A percentile compares a stretch with the other conserved stretches of the same genome.
Evolutionary conservation across 2,888 invertebrate species (phyloP).

Genomic region (Bembecia ichneumoniformis): DNA sequence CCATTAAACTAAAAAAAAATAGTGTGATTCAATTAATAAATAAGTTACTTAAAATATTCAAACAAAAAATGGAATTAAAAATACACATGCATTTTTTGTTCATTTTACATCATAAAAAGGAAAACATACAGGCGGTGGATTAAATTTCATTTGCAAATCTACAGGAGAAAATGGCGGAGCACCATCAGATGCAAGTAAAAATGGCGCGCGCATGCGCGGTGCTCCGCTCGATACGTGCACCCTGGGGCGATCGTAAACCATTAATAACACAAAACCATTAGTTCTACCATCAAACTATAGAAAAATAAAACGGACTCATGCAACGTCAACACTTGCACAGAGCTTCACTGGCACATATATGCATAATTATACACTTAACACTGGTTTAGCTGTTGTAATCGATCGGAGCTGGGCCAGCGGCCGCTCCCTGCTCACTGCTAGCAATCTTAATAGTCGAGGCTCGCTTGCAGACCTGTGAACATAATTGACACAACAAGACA

Average conservation of each 20-base stretch:
- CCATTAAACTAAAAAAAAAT: no score
- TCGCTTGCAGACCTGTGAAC: slow-evolving; percentile 23
- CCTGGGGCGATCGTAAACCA: slow-evolving; percentile 37
- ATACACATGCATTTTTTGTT: no score
- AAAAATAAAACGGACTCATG: neutral
- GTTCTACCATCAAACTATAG: neutral
- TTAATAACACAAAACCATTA: slow-evolving; percentile 27
- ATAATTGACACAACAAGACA: slow-evolving; percentile 19
- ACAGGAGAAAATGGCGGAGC: slow-evolving; percentile 53
- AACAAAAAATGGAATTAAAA: no score
- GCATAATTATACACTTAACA: slow-evolving; percentile 11
- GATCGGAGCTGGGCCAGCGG: slow-evolving; percentile 7
- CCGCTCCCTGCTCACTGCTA: slow-evolving; percentile 10
- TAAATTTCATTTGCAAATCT: slow-evolving; percentile 27
- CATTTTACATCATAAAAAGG: neutral
- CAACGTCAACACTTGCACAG: slow-evolving; percentile 10
- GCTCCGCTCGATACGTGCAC: slow-evolving; percentile 64
- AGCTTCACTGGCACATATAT: slow-evolving; percentile 8
- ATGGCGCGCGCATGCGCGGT: slow-evolving; percentile 61
- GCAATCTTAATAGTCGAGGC: slow-evolving; percentile 1
- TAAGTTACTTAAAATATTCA: no score
- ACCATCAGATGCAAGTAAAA: slow-evolving; percentile 48
- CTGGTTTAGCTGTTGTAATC: slow-evolving; percentile 8
- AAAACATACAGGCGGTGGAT: neutral
- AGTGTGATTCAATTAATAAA: no score